Percentiles rank a stretch among this genome's conserved stretches.
Evolutionary conservation across 2,888 invertebrate species (phyloP).

Genomic region (Papilio demoleus): DNA sequence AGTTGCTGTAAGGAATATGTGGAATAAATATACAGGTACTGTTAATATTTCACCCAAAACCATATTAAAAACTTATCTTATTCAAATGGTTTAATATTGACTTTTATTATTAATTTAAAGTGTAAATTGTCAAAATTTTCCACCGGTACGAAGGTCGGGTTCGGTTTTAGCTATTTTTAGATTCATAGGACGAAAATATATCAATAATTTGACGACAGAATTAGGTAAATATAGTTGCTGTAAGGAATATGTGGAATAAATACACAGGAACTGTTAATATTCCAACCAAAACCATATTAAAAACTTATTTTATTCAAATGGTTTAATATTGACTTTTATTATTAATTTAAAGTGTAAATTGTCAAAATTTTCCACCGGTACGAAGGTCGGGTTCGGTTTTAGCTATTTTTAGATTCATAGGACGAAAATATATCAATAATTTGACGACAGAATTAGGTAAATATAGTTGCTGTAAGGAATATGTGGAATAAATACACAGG

Average conservation of each 20-base stretch:
- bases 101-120: no score
- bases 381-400: conserved; percentile 39
- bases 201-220: background rate
- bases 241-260: no score
- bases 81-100: no score
- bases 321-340: no score
- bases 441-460: background rate
- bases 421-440: conserved; percentile 9
- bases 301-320: no score
- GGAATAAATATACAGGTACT: no score
- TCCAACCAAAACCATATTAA: no score
- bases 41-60: no score
- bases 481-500: no score
- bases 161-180: conserved; percentile 10
- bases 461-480: background rate
- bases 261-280: no score
- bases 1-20: background rate
- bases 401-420: conserved; percentile 14
- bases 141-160: conserved; percentile 40
- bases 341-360: no score
- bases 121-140: conserved; percentile 39
- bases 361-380: conserved; percentile 39
- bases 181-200: conserved; percentile 12
- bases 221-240: background rate
- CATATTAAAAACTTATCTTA: no score